Base-by-base conservation (phyloP, 2,797 vertebrate genomes). In the Linurgus olivaceus region DNA sequence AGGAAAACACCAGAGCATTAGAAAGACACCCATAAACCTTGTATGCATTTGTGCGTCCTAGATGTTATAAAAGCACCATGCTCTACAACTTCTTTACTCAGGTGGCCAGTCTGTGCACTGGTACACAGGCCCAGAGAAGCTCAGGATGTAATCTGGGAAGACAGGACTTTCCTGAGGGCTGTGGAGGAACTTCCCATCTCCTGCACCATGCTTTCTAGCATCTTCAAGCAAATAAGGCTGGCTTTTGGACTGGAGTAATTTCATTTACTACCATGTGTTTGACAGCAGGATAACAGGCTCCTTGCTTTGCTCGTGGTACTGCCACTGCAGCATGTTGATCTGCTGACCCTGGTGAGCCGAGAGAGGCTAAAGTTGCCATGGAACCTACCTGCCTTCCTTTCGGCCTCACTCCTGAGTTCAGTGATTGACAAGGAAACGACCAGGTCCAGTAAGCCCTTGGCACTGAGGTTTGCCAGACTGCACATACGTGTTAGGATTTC, bases 401-500 rank as follows among this genome's bases (percentile, higher is more conserved):
- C 25, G 17, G 17, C 20, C 24, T 78, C 66, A 13, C 15, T 86
- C 42, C 17, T 29, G 52, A 74, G 17, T 67, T 83, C 72, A 61
- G 26, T n/a, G 47, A 40, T 8, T 37, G 54, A 61, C 10, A 86
- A 88, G 9, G 19, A 37, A 85, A 62, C 1, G 1, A 61, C 5
- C 29, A 31, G 25, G 11, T 58, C 66, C 72, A n/a, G 28, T 5
- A 13, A 78, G 13, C 3, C 26, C 52, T 52, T 19, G n/a, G 10
- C 7, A 29, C 0, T 61, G 66, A 54, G 20, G 11, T 88, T 76
- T 85, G 19, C 33, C 5, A 1, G 38, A n/a, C 31, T 88, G 15
- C 29, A 68, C 2, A 3, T 18, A 42, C 0, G 1, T 3, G 0
- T 44, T 67, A 40, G 28, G 31, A 40, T 52, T 78, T 59, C 61